Evolutionary conservation across 2,888 invertebrate genomes (phyloP), one percentile per base, ranked within the genome.

Genomic region (Drosophila multiciliata): DNA sequence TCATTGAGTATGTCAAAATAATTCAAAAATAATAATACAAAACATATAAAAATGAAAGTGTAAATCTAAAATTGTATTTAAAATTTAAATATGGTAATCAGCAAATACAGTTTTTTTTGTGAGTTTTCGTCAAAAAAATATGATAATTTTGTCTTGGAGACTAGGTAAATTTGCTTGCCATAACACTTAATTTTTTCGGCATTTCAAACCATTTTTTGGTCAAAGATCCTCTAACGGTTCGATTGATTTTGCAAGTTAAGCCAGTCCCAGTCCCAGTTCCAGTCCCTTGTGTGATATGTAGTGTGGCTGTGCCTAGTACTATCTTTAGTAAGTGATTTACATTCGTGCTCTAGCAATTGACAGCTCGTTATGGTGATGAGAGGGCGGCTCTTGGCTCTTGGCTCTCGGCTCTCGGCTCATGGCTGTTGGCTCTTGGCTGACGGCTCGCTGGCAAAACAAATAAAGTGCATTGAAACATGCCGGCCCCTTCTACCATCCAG

Each of bases 401-500:
- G 38, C 36, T 29, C 11, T 17, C 8, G 26, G 17, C 42, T 42
- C 8, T 11, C 20, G 42, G 45, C 42, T 38, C 32, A 20, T 3
- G 62, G 55, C 59, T 76, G 58, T 45, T 26, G 73, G 58, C 40
- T 54, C 55, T 35, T 15, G 45, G 67, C 58, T 58, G 54, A 54
- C 42, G 58, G 55, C 60, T 64, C 40, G 58, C 59, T 63, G 66
- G 66, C 59, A 78, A 82, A 81, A 83, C 78, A 83, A 83, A 83
- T 78, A 83, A 82, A 83, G 78, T 83, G 84, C 82, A 83, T 83
- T 83, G 76, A 78, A 82, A 70, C 66, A 71, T 73, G 79, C 79
- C 66, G 57, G 64, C 38, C 45, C 50, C 53, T 62, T 42, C 42
- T 40, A 33, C 57, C 61, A 67, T 35, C 60, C 23, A 68, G 54